Evolutionary conservation across 2,888 invertebrate genomes (phyloP), one percentile per base, ranked within the genome.

Genomic region (Melanophora roralis): DNA sequence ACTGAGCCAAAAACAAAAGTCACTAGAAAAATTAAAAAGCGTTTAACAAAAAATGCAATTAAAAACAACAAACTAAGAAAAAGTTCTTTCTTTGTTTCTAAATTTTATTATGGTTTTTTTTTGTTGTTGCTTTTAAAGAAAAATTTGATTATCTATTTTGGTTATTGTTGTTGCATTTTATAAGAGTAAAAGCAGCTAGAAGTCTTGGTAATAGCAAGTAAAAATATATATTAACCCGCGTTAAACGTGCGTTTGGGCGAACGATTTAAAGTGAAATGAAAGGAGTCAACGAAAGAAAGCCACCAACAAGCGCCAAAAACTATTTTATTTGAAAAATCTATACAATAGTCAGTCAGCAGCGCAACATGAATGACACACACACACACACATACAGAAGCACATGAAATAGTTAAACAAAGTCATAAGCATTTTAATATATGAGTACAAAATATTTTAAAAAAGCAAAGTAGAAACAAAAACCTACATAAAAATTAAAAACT

Each of bases 241-340:
- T 86, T 86, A 86, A 88, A 88, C 89, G 89, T 89, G 89, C 89
- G 89, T 88, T 87, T 89, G 88, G 88, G 86, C 88, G 89, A 89
- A 89, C 89, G 89, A 88, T 88, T 89, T 88, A 88, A 89, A 89
- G 89, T 89, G 88, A 89, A 89, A 89, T 89, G 89, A 89, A 89
- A 89, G 89, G 89, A 89, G 89, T 89, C 88, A 87, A 88, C 86
- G 89, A 89, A 89, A 89, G 89, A 89, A 89, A 89, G 89, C 89
- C 88, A 86, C 86, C 83, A 81, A 83, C 82, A 83, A 83, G 83
- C 83, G 83, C 78, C 78, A 77, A 81, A 74, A 81, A 81, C 81
- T 81, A 81, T 81, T 74, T 65, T 65, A 81, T 77, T 78, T 78
- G 69, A 78, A 76, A 80, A 74, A 71, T 36, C 55, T 47, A 57